phyloP scores from a whole-genome alignment of 2,888 invertebrate species.

The Iselma pallidipennis region DNA sequence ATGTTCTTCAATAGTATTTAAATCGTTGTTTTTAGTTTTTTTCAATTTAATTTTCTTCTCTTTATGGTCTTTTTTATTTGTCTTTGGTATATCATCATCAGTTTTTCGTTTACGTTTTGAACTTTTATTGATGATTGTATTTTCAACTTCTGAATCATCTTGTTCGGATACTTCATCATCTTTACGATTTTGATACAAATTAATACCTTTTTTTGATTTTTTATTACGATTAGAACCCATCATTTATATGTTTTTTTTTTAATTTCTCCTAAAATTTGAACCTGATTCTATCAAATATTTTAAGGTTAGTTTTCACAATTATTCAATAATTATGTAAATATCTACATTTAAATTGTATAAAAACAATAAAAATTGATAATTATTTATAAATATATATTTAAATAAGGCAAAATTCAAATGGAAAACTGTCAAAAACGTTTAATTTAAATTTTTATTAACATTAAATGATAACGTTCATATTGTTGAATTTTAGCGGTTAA shows the following conservation, averaged over 20 bases:
- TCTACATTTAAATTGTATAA: not conserved
- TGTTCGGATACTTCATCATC: not conserved
- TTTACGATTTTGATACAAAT: constrained; percentile 3
- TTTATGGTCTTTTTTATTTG: not conserved
- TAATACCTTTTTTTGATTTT: constrained; percentile 9
- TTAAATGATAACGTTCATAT: no score
- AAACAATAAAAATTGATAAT: not conserved
- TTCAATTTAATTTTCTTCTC: not conserved
- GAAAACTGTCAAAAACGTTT: not conserved
- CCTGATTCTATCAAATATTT: not conserved
- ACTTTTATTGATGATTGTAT: not conserved
- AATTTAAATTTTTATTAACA: not conserved
- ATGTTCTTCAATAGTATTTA: not conserved
- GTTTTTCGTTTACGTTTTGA: not conserved
- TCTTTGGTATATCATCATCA: not conserved
- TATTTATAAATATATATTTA: not conserved
- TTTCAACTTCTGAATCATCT: not conserved
- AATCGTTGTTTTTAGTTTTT: not conserved
- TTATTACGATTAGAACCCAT: constrained; percentile 18
- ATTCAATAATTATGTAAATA: not conserved
- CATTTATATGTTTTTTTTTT: not conserved
- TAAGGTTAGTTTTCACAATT: not conserved
- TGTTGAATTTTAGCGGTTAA: no score
- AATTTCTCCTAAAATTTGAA: not conserved
- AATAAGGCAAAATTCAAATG: not conserved